These are phyloP conservation scores for Tinamus major DNA, from an alignment of 2,797 vertebrate genomes.

Conservation along the genomic window DNA sequence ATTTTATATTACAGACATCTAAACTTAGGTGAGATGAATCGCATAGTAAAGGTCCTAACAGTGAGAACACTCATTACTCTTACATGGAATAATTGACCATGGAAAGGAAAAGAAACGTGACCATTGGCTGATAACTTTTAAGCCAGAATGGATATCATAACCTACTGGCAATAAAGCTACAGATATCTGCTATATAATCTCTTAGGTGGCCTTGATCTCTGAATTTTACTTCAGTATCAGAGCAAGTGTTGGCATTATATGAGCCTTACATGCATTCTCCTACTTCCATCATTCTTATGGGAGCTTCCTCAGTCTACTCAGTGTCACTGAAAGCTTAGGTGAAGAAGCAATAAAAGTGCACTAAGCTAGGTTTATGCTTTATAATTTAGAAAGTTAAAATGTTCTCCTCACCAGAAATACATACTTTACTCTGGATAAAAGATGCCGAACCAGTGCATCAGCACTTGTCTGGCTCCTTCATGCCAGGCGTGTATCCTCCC, in stretches of 20 bases:
- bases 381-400: not conserved
- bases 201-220: not conserved
- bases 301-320: not conserved
- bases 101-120: not conserved
- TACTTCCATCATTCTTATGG: not conserved
- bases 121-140: not conserved
- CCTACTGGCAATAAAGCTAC: not conserved
- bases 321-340: not conserved
- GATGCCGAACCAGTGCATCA: not conserved
- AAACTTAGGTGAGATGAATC: conserved; percentile 49
- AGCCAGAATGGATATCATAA: not conserved
- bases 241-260: not conserved
- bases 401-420: not conserved
- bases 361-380: not conserved
- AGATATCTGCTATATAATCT: not conserved
- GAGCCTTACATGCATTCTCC: not conserved
- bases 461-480: conserved; percentile 3
- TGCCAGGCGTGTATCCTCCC: not conserved
- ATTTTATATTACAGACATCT: conserved; percentile 10
- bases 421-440: not conserved
- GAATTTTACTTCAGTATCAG: conserved; percentile 21
- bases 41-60: not conserved
- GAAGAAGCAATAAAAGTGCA: not conserved
- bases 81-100: not conserved
- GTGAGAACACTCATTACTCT: conserved; percentile 3